These are phyloP conservation scores for Hippocampus mohnikei DNA, from an alignment of 2,113 vertebrate species.

Conservation along the genomic window DNA sequence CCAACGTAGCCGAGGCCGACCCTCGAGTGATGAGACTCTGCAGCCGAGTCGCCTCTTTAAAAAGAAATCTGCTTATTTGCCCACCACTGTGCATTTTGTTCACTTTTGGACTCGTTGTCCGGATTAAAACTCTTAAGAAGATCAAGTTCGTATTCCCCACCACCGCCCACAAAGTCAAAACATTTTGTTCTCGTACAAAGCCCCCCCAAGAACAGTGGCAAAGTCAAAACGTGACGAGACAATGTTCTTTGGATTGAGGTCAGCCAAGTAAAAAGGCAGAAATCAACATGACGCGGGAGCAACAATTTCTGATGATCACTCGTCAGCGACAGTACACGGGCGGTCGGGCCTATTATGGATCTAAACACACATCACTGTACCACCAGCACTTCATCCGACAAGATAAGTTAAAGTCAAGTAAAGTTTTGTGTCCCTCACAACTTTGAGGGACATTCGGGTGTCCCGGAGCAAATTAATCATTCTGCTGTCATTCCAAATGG, in stretches of 20 bases:
- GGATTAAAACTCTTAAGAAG: not conserved
- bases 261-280: not conserved
- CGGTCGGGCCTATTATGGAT: not conserved
- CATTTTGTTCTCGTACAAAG: not conserved
- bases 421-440: no score
- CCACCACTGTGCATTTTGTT: not conserved
- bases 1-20: no score
- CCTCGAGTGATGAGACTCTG: not conserved
- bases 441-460: not conserved
- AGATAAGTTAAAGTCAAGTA: no score
- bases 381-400: not conserved
- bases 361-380: not conserved
- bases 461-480: not conserved
- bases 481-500: not conserved
- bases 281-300: no score
- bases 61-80: not conserved
- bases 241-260: not conserved
- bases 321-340: not conserved
- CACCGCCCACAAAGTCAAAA: no score
- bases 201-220: not conserved
- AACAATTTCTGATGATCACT: not conserved
- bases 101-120: not conserved
- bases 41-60: not conserved
- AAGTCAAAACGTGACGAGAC: not conserved
- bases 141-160: not conserved